phyloP scores from a whole-genome alignment of 2,113 vertebrate species.

The Oxygymnocypris stewartii region DNA sequence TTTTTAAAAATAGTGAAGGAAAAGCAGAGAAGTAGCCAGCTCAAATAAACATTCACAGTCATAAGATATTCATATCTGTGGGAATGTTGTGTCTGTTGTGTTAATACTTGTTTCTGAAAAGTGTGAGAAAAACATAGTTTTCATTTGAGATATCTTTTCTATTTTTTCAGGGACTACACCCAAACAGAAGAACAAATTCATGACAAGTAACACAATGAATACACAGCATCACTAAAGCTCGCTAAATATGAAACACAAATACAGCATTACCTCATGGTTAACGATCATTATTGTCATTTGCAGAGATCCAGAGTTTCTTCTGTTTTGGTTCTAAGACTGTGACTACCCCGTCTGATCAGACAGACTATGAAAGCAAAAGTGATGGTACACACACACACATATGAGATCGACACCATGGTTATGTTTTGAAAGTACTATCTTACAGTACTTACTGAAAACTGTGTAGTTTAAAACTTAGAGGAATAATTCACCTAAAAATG shows the following conservation, averaged over 20 bases:
- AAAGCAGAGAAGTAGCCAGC: neutral
- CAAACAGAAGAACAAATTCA: neutral
- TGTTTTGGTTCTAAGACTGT: neutral
- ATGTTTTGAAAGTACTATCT: no score
- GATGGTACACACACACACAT: neutral
- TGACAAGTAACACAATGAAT: constrained; percentile 1
- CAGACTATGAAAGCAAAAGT: neutral
- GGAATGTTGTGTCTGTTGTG: neutral
- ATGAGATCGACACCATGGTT: no score
- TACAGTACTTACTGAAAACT: no score
- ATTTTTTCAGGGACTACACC: neutral
- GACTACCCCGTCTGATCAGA: neutral
- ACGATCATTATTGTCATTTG: neutral
- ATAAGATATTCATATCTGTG: neutral
- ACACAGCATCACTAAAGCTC: neutral
- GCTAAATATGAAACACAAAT: neutral
- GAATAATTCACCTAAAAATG: no score
- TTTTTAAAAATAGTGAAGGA: neutral
- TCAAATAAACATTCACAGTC: neutral
- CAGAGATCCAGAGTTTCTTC: neutral
- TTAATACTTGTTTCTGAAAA: neutral
- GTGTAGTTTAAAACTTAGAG: no score
- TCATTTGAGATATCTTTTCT: neutral
- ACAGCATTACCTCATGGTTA: neutral
- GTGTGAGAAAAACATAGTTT: neutral